Percentiles rank a stretch among this genome's conserved stretches.
These are phyloP conservation scores for Oceanodroma tethys DNA, from an alignment of 2,113 vertebrate genomes.

Conservation along the genomic window DNA sequence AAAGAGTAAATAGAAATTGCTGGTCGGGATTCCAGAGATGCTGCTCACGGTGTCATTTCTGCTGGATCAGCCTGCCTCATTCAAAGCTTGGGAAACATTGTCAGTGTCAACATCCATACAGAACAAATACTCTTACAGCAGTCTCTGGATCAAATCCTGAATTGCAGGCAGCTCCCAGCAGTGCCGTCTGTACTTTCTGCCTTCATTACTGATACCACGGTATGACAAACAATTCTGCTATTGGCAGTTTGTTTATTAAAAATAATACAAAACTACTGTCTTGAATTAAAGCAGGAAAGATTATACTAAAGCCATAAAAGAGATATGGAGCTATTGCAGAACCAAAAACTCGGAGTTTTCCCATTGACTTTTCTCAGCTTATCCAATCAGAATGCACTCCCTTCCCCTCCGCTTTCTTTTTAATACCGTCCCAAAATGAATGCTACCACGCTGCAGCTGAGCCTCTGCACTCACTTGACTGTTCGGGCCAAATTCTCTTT, in stretches of 20 bases:
- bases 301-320: not conserved
- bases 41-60: not conserved
- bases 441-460: not conserved
- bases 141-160: not conserved
- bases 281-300: not conserved
- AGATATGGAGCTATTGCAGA: not conserved
- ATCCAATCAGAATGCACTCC: not conserved
- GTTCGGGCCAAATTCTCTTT: not conserved
- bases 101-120: not conserved
- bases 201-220: not conserved
- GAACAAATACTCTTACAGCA: not conserved
- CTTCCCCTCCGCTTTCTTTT: not conserved
- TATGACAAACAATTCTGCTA: not conserved
- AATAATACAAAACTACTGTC: not conserved
- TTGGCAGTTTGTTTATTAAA: not conserved
- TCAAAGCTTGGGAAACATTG: not conserved
- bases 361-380: not conserved
- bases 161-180: not conserved
- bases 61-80: not conserved
- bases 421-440: not conserved
- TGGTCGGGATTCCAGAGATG: not conserved
- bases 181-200: not conserved
- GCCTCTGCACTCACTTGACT: not conserved
- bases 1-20: not conserved
- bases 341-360: not conserved